A percentile compares a stretch with the other conserved stretches of the same genome.
phyloP scores from a whole-genome alignment of 2,888 invertebrate species.

The Ichneumoninae sp. region DNA sequence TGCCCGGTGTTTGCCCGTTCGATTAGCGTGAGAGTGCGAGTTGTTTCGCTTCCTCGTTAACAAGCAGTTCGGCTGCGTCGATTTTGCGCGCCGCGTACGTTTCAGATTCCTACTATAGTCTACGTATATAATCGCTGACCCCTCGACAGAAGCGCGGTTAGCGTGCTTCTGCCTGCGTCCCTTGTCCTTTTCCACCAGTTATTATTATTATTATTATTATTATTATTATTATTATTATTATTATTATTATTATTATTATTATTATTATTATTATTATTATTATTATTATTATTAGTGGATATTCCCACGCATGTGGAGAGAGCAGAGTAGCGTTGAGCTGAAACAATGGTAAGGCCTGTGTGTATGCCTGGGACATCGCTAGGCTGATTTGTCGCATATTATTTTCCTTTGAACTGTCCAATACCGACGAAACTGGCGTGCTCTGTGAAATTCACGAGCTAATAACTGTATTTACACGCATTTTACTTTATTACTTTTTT shows the following conservation, averaged over 20 bases:
- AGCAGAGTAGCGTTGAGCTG: constrained; percentile 11
- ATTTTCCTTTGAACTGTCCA: not conserved
- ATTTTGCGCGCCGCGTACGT: constrained; percentile 50
- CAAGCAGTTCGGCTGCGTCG: constrained; percentile 73
- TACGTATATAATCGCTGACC: constrained; percentile 20
- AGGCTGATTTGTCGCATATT: not conserved
- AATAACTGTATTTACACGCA: too few species aligned
- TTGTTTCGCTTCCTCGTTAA: constrained; percentile 84
- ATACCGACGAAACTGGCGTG: too few species aligned
- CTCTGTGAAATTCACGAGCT: too few species aligned
- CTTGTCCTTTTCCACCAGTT: constrained; percentile 21
- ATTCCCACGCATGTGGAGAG: constrained; percentile 51
- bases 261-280: constrained; percentile 12
- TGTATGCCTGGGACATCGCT: constrained; percentile 46
- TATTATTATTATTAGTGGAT: constrained; percentile 2
- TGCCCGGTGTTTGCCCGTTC: constrained; percentile 76
- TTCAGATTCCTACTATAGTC: constrained; percentile 30
- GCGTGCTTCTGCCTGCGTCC: not conserved
- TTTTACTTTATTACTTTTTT: too few species aligned
- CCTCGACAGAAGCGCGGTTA: constrained; percentile 16
- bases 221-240: not conserved
- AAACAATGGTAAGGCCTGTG: constrained; percentile 58
- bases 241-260: not conserved
- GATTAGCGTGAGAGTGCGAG: constrained; percentile 83
- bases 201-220: not conserved